Conservation (phyloP, 1,140 invertebrate species). For the Psilanteris sp. region DNA sequence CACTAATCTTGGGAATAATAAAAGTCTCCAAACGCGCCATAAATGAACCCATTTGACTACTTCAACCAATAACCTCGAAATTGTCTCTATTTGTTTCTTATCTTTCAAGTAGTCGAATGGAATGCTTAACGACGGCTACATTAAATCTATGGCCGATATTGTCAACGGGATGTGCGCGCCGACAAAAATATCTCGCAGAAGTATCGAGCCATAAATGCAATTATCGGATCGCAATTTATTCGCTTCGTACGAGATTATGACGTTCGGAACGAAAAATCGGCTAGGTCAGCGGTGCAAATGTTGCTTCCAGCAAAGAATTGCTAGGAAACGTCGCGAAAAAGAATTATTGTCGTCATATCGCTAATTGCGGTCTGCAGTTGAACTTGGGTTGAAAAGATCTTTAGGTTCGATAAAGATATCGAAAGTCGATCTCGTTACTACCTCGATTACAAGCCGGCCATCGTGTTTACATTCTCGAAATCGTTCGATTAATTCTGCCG, state of each 20-base stretch:
- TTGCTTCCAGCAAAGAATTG: too few relatives aligned
- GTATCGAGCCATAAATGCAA: constrained; percentile 2
- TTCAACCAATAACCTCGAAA: constrained; percentile 3
- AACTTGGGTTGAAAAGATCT: constrained; percentile 69
- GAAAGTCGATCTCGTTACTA: constrained; percentile 70
- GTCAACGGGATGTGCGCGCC: neutral
- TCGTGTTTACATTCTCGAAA: constrained; percentile 23
- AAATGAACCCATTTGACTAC: constrained; percentile 34
- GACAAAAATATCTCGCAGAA: constrained; percentile 5
- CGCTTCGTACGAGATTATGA: constrained; percentile 1
- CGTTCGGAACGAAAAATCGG: too few relatives aligned
- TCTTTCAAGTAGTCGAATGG: constrained; percentile 8
- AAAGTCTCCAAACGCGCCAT: constrained; percentile 8
- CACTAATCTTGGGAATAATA: constrained; percentile 30
- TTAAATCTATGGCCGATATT: neutral
- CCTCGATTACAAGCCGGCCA: constrained; percentile 47
- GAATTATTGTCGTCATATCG: too few relatives aligned
- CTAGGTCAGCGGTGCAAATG: too few relatives aligned
- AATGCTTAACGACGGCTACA: constrained; percentile 25
- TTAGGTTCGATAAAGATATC: constrained; percentile 70
- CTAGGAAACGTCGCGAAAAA: too few relatives aligned
- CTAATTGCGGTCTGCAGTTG: too few relatives aligned
- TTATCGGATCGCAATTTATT: constrained; percentile 23
- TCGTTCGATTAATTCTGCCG: neutral
- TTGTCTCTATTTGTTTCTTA: constrained; percentile 36